Evolutionary conservation across 2,797 vertebrate genomes (phyloP).

Genomic region (Galaxias olidus): DNA sequence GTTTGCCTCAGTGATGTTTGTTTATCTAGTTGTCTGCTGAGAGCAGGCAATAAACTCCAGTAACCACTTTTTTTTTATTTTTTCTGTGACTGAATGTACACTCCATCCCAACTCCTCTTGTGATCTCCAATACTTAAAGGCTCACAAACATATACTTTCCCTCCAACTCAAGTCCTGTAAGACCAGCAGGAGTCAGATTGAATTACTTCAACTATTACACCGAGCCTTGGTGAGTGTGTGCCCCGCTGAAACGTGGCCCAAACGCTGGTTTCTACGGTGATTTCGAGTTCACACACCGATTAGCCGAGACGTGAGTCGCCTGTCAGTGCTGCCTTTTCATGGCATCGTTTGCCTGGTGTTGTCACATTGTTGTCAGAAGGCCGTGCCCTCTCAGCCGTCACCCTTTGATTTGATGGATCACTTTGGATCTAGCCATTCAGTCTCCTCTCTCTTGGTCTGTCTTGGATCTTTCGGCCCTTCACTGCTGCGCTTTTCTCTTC

Average conservation of each 20-base stretch:
- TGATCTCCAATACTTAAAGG: not conserved
- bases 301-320: conserved; percentile 46
- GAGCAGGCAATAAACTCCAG: not conserved
- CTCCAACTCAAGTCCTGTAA: no score
- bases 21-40: conserved; percentile 25
- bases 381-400: conserved; percentile 39
- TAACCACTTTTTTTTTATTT: not conserved
- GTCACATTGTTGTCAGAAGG: conserved; percentile 23
- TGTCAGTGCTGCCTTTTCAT: conserved; percentile 43
- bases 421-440: not conserved
- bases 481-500: not conserved
- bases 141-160: no score
- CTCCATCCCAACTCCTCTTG: not conserved
- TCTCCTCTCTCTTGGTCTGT: not conserved
- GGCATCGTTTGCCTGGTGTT: conserved; percentile 37
- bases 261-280: conserved; percentile 58
- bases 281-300: conserved; percentile 57
- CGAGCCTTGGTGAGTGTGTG: no score
- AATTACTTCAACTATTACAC: no score
- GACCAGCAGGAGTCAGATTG: no score
- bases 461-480: not conserved
- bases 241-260: conserved; percentile 35
- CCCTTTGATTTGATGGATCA: conserved; percentile 27
- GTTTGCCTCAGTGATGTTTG: conserved; percentile 29
- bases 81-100: conserved; percentile 1